Conservation (phyloP, 2,797 vertebrate species). For the Aldrovandia affinis region DNA sequence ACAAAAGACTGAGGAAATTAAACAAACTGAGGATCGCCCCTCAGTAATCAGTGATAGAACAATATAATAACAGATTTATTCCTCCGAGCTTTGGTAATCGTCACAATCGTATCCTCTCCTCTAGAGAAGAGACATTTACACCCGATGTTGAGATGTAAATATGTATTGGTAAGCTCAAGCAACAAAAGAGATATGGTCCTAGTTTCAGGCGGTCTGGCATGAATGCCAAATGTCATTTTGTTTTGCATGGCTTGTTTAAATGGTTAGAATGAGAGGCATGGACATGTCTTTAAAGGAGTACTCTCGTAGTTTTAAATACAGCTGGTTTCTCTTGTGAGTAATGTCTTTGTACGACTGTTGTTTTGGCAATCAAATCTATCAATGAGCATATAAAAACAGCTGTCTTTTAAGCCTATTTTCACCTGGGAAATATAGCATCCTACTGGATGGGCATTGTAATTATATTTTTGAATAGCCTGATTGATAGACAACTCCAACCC, state of each 20-base stretch:
- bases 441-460: too few relatives aligned
- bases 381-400: too few relatives aligned
- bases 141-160: neutral
- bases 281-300: too few relatives aligned
- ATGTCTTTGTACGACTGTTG: too few relatives aligned
- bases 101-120: neutral
- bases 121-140: neutral
- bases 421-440: too few relatives aligned
- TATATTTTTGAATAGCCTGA: too few relatives aligned
- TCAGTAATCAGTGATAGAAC: slow-evolving; percentile 7
- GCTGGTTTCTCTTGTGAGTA: too few relatives aligned
- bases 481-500: too few relatives aligned
- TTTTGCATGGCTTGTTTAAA: neutral
- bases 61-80: slow-evolving; percentile 22
- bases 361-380: too few relatives aligned
- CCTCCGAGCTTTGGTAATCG: neutral
- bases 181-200: neutral
- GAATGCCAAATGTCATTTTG: neutral
- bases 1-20: slow-evolving; percentile 32
- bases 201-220: neutral
- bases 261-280: neutral
- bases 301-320: too few relatives aligned
- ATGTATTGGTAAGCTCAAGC: neutral
- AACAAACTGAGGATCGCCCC: slow-evolving; percentile 13
- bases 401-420: too few relatives aligned